phyloP scores from a whole-genome alignment of 2,888 invertebrate genomes.

The Dryocosmus kuriphilus region DNA sequence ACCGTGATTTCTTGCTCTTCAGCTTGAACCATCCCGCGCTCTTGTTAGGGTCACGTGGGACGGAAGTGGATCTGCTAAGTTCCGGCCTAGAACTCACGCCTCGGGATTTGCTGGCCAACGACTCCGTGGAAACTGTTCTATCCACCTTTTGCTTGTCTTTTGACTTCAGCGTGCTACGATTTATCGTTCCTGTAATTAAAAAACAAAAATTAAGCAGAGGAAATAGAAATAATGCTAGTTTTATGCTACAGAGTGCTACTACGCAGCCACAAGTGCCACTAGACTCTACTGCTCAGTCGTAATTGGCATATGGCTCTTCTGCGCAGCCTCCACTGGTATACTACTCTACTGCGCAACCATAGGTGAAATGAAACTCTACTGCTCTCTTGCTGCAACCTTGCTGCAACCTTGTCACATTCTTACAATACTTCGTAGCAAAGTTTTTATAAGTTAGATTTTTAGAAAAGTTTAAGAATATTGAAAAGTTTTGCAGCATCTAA shows the following conservation, averaged over 20 bases:
- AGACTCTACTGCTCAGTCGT: not conserved
- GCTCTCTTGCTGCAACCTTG: no score
- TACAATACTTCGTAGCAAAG: no score
- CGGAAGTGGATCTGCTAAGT: constrained; percentile 84
- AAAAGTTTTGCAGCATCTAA: no score
- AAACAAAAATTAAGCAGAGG: not conserved
- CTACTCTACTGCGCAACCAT: no score
- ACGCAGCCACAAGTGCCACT: not conserved
- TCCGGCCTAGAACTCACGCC: constrained; percentile 75
- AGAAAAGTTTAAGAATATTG: no score
- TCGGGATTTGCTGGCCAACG: constrained; percentile 79
- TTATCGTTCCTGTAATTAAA: constrained; percentile 71
- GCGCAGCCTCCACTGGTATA: no score
- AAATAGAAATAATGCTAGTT: not conserved
- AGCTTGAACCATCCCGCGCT: constrained; percentile 87
- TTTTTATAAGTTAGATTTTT: no score
- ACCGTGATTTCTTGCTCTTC: constrained; percentile 78
- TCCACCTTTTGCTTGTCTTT: constrained; percentile 75
- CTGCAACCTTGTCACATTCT: no score
- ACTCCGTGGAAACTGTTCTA: constrained; percentile 81
- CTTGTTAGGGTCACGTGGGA: constrained; percentile 86
- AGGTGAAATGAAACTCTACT: no score
- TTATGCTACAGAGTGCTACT: not conserved
- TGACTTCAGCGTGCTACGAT: constrained; percentile 74
- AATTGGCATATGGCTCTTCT: no score